phyloP scores from a whole-genome alignment of 2,113 vertebrate species.

The Pitta sordida region DNA sequence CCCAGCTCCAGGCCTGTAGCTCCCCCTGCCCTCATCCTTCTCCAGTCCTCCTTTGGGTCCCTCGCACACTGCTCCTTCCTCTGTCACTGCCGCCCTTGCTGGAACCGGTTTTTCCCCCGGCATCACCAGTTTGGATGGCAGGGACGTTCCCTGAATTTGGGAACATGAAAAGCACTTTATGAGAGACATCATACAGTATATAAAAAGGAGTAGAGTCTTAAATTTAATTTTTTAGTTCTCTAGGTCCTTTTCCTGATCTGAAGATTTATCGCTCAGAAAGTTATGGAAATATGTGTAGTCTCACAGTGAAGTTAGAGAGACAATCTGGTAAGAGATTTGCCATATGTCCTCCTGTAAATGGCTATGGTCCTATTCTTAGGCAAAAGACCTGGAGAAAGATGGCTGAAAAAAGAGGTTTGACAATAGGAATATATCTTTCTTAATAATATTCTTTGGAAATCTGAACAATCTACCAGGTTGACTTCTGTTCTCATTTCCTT shows the following conservation, averaged over 20 bases:
- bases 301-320: neutral
- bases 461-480: neutral
- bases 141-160: neutral
- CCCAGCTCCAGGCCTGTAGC: neutral
- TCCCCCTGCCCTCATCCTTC: neutral
- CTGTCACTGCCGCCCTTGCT: neutral
- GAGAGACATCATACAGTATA: neutral
- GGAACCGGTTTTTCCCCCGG: neutral
- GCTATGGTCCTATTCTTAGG: neutral
- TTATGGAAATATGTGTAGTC: neutral
- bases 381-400: neutral
- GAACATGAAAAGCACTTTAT: neutral
- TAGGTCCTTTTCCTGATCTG: neutral
- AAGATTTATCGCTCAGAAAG: neutral
- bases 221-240: neutral
- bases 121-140: neutral
- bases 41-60: accelerated
- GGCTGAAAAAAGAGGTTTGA: slow-evolving; percentile 1
- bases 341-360: neutral
- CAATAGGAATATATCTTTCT: slow-evolving; percentile 21
- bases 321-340: neutral
- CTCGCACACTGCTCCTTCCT: neutral
- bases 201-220: neutral
- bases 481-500: slow-evolving; percentile 22
- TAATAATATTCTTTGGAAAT: slow-evolving; percentile 39